Conservation (phyloP, 2,888 invertebrate genomes). For the Drosophila nr. medialis region DNA sequence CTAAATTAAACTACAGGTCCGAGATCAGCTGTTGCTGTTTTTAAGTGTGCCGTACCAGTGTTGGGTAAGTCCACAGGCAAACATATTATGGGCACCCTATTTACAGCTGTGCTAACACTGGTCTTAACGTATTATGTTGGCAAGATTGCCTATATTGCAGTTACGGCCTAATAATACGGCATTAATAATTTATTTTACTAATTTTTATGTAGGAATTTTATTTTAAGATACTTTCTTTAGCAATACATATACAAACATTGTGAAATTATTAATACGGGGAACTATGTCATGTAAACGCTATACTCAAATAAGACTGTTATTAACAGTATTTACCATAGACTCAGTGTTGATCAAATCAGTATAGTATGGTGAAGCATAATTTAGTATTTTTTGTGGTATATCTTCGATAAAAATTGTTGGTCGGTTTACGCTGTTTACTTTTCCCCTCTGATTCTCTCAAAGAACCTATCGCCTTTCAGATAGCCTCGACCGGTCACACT, state of each 20-base stretch:
- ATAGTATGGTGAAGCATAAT: background rate
- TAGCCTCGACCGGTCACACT: slow-evolving; percentile 43
- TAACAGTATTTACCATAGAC: background rate
- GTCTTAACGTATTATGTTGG: background rate
- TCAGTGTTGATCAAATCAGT: slow-evolving; percentile 2
- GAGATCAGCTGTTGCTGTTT: slow-evolving; percentile 46
- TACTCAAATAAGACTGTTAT: background rate
- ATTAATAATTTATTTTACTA: background rate
- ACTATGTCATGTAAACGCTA: background rate
- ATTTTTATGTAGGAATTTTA: no score
- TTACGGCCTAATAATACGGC: background rate
- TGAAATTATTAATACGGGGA: background rate
- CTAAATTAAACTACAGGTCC: slow-evolving; percentile 53
- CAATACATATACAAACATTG: background rate
- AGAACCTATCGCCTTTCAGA: slow-evolving; percentile 32
- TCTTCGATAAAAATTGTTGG: slow-evolving; percentile 10
- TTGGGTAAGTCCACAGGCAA: background rate
- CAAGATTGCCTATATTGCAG: background rate
- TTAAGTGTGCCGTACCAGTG: slow-evolving; percentile 10
- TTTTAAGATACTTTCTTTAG: background rate
- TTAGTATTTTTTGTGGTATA: background rate
- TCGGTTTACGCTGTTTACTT: slow-evolving; percentile 11
- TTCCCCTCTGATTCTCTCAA: slow-evolving; percentile 24
- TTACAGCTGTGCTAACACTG: background rate
- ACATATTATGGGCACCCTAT: slow-evolving; percentile 29